Base-by-base conservation (phyloP, 2,797 vertebrate genomes). In the Alca torda region DNA sequence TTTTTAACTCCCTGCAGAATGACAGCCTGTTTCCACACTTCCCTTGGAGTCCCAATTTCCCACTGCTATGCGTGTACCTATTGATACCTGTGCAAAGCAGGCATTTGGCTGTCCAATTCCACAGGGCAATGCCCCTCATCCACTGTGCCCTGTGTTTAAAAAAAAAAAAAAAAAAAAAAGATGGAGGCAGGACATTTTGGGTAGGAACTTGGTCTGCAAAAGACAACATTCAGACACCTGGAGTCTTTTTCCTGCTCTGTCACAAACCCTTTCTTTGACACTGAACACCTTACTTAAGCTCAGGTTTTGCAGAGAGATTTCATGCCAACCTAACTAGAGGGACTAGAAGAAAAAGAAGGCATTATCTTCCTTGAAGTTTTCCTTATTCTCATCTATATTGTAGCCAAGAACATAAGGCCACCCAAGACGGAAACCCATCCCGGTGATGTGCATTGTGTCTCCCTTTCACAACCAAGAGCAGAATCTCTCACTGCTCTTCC, bases 21-120 rank as follows among this genome's bases (percentile, higher is more conserved):
- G 79, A 48, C 63, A 79, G 18, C 20, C 30, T 28, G 61, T 68
- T 57, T 43, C 76, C 31, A 28, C 24, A 9, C 12, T 78, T 89
- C 43, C 35, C 30, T 45, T 9, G 13, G 64, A 86, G 68, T 25
- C 21, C 21, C 0, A 0, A 8, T 81, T 65, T 65, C 61, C 54
- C 53, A 28, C 28, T 39, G 48, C 19, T 56, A 12, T 16, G 41
- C 1, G 0, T 26, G 16, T n/a, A 59, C 11, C 67, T 77, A 21
- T 43, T 65, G 77, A 12, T 50, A n/a, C 37, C 26, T 50, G 10
- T 25, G 21, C 18, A 46, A 80, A 84, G 35, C 10, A 39, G 39
- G 45, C 3, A 3, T 35, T 72, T 54, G 21, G 9, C 18, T 69
- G 25, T 28, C 46, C 5, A 0, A 1, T 46, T 83, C 48, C 53